Conservation (phyloP, 2,113 vertebrate genomes). For the Dasypus novemcinctus region DNA sequence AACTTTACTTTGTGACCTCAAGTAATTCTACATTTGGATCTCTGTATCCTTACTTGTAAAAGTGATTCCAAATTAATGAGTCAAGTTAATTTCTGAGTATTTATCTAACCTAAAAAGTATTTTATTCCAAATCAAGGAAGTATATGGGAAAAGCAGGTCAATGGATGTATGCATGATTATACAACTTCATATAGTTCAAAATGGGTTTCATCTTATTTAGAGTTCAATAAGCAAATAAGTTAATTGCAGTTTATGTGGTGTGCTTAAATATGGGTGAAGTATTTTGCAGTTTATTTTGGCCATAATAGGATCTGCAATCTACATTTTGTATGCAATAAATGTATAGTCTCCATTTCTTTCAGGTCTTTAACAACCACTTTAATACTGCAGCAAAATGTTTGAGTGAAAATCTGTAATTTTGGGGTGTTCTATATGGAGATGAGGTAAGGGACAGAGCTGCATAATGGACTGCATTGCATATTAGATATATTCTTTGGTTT, state of each 20-base stretch:
- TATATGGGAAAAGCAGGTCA: not conserved
- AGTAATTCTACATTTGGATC: not conserved
- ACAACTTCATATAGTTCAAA: not conserved
- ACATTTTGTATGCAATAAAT: not conserved
- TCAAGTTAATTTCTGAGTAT: not conserved
- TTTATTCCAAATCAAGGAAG: not conserved
- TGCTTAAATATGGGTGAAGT: not conserved
- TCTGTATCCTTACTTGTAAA: not conserved
- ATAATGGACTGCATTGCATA: not conserved
- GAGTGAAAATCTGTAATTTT: not conserved
- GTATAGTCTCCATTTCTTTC: not conserved
- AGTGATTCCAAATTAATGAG: not conserved
- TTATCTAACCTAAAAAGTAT: not conserved
- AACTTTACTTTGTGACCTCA: not conserved
- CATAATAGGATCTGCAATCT: not conserved
- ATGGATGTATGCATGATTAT: not conserved
- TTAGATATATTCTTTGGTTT: not conserved
- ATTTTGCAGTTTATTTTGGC: conserved; percentile 6
- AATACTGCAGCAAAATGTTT: conserved; percentile 28
- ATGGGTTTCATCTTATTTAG: not conserved
- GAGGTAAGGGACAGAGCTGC: not conserved
- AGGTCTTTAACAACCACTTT: not conserved
- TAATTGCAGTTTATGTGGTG: not conserved
- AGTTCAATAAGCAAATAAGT: not conserved
- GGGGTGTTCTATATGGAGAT: not conserved